A percentile compares a stretch with the other conserved stretches of the same genome.
These are phyloP conservation scores for Simalia tracyae DNA, from an alignment of 2,797 vertebrate genomes.

Conservation along the genomic window DNA sequence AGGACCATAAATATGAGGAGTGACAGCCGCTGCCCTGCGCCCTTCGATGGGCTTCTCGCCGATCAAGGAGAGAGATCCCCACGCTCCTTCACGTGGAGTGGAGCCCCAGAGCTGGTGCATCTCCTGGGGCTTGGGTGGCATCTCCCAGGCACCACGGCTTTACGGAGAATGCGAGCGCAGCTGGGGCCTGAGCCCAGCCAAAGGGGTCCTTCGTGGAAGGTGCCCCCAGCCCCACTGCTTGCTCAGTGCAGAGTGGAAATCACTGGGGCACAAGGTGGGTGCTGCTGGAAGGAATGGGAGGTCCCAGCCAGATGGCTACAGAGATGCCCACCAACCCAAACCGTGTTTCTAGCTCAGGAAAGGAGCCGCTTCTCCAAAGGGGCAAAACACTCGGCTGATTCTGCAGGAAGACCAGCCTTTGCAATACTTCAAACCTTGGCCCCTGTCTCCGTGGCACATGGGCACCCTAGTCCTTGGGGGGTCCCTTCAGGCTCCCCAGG, in stretches of 20 bases:
- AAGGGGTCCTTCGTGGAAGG: background rate
- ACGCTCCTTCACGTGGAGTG: accelerated
- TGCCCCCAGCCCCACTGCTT: background rate
- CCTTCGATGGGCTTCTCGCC: background rate
- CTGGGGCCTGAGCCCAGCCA: background rate
- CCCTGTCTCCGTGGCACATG: background rate
- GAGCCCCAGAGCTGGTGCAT: background rate
- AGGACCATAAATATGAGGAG: background rate
- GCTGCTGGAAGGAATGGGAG: no score
- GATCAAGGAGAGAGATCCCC: no score
- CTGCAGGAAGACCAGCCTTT: background rate
- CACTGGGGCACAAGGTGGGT: background rate
- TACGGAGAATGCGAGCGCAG: background rate
- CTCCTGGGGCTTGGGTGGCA: background rate
- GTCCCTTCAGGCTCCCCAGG: no score
- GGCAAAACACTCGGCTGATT: background rate
- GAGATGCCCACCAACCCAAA: no score
- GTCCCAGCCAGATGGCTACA: no score
- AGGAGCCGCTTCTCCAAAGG: background rate
- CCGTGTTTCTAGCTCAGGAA: background rate
- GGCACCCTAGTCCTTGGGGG: background rate
- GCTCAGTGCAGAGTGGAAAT: background rate
- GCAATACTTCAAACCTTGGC: background rate
- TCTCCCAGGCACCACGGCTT: background rate
- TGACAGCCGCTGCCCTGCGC: no score